Evolutionary conservation across 2,888 invertebrate genomes (phyloP).

Genomic region (Galerucella pusilla): DNA sequence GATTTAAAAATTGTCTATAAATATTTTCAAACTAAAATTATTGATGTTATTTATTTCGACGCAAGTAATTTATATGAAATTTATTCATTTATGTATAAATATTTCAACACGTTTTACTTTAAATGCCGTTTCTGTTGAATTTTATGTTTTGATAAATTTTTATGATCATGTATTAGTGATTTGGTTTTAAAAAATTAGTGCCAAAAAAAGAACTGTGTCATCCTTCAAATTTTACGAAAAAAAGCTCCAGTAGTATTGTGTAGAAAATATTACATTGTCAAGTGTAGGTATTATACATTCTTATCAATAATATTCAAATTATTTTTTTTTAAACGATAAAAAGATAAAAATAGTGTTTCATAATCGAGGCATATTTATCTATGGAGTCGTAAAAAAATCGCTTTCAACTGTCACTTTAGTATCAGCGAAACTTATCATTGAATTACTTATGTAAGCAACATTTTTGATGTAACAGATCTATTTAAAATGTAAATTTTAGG

Average conservation of each 20-base stretch:
- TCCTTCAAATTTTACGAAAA: too few relatives aligned
- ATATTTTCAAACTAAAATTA: not conserved
- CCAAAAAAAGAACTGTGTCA: too few relatives aligned
- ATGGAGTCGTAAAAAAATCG: not conserved
- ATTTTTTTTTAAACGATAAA: not conserved
- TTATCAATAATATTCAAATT: too few relatives aligned
- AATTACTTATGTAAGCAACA: slow-evolving; percentile 5
- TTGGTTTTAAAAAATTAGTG: too few relatives aligned
- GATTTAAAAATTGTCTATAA: not conserved
- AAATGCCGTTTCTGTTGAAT: not conserved
- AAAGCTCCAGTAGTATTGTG: too few relatives aligned
- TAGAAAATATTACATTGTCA: too few relatives aligned
- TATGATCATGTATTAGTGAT: not conserved
- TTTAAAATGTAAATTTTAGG: slow-evolving; percentile 28
- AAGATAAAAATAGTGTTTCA: slow-evolving; percentile 2
- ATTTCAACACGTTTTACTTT: not conserved
- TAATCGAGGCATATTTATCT: not conserved
- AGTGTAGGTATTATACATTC: too few relatives aligned
- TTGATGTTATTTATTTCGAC: not conserved
- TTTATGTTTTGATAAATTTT: not conserved
- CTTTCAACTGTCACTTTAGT: not conserved
- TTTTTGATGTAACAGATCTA: not conserved
- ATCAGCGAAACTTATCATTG: not conserved
- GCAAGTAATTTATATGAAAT: not conserved
- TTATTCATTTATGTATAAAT: not conserved